Evolutionary conservation across 2,797 vertebrate species (phyloP).

Genomic region (Gadopsis bispinosus): DNA sequence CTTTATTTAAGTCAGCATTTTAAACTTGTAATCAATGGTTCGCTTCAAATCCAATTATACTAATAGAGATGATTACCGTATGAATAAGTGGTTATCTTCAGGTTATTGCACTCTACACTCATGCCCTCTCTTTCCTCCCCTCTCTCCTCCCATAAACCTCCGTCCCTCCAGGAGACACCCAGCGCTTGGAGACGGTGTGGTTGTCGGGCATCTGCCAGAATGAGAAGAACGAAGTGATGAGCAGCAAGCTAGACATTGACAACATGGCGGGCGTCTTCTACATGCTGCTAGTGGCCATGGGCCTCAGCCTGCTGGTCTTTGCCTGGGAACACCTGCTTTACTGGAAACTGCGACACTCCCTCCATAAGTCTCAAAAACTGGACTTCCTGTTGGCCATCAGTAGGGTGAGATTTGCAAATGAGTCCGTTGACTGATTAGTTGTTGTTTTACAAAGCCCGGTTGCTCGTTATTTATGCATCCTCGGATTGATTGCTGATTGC

Average conservation of each 20-base stretch:
- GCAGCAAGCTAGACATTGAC: slow-evolving; percentile 98
- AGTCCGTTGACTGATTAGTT: neutral
- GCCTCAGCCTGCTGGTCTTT: slow-evolving; percentile 96
- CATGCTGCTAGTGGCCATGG: slow-evolving; percentile 99
- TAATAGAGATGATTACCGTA: neutral
- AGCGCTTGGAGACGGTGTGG: slow-evolving; percentile 98
- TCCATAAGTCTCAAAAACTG: slow-evolving; percentile 89
- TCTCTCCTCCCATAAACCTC: neutral
- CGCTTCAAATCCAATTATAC: neutral
- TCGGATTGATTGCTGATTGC: slow-evolving; percentile 40
- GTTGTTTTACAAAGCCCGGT: neutral
- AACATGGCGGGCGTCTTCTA: slow-evolving; percentile 99
- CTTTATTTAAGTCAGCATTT: neutral
- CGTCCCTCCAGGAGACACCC: slow-evolving; percentile 89
- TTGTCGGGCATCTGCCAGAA: slow-evolving; percentile 98
- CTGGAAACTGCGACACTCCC: slow-evolving; percentile 93
- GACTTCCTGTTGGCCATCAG: slow-evolving; percentile 96
- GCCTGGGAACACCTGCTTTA: slow-evolving; percentile 98
- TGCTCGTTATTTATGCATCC: slow-evolving; percentile 33
- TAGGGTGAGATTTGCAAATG: slow-evolving; percentile 85
- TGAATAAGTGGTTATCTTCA: neutral
- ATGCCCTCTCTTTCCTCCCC: neutral
- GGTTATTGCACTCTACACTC: neutral
- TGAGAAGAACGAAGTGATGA: slow-evolving; percentile 99
- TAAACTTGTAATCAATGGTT: neutral